Percentiles rank a stretch among this genome's conserved stretches.
Evolutionary conservation across 2,113 vertebrate species (phyloP).

Genomic region (Cephalopterus ornatus): DNA sequence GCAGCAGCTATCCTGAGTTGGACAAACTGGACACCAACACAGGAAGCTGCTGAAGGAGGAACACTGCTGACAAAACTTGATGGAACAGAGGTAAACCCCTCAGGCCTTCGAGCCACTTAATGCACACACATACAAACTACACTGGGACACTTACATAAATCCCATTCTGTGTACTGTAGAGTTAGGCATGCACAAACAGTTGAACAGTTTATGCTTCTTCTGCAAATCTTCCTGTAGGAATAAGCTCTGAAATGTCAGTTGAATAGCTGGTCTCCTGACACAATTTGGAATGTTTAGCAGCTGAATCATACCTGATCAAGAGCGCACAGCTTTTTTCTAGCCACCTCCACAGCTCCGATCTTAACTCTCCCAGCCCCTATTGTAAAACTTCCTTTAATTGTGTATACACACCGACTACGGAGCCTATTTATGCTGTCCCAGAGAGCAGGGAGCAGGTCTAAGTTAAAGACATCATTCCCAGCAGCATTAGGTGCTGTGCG

Average conservation of each 20-base stretch:
- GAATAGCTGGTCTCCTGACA: neutral
- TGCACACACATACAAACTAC: neutral
- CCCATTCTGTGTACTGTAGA: neutral
- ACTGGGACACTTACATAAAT: neutral
- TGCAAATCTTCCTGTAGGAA: neutral
- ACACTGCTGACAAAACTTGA: neutral
- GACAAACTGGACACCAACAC: neutral
- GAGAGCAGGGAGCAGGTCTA: neutral
- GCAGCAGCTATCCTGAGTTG: neutral
- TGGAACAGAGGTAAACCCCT: neutral
- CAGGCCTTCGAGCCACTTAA: neutral
- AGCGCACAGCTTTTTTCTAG: neutral
- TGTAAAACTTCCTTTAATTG: neutral
- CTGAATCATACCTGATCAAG: neutral
- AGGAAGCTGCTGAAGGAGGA: neutral
- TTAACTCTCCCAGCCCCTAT: neutral
- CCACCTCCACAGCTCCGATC: neutral
- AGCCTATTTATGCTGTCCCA: neutral
- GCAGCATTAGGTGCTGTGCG: neutral
- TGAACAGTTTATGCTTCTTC: neutral
- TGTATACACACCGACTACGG: neutral
- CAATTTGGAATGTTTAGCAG: neutral
- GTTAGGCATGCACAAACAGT: neutral
- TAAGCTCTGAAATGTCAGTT: neutral
- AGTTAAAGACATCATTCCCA: neutral